Evolutionary conservation across 1,140 invertebrate species (phyloP), one percentile per base, ranked within the genome.

Genomic region (Aphidius gifuensis): DNA sequence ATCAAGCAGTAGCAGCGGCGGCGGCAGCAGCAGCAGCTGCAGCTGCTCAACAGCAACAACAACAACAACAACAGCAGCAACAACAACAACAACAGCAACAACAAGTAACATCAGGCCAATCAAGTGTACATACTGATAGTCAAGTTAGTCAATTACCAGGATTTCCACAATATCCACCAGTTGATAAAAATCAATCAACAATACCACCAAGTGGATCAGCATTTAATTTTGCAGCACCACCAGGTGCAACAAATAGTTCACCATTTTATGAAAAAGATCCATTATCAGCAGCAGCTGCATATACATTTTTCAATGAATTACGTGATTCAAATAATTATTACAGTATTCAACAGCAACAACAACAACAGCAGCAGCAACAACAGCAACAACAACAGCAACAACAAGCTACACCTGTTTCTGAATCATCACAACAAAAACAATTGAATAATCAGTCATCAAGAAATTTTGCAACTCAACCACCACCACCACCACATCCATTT

Each of bases 221-320:
- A 44, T 80, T 80, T 42, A 80, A 80, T 57, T 80, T 78, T 50
- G 74, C 77, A 1, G 60, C 75, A 5, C 63, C 78, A 2, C 61
- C 70, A 9, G 70, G 70, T 38, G 56, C 71, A 5, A 58, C 76
- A 6, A 75, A 72, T 8, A 74, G 69, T 59, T 69, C 75, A 23
- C 60, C 74, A 1, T 81, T 79, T 46, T 81, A 79, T 47, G 76
- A 81, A 46, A 80, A 80, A 47, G 78, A 81, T n/a, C 69, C 73
- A 1, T 66, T 68, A 7, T 65, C 74, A 5, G 74, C 77, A 3
- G 74, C 78, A 0, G 74, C 79, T 42, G 77, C 78, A 9, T 80
- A 77, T 62, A 77, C 71, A 6, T 77, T 80, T 48, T 66, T 80
- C 11, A 78, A 80, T 43, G 79, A 81, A 56, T 78, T 80, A 43